Percentiles rank a stretch among this genome's conserved stretches.
Evolutionary conservation across 2,113 vertebrate genomes (phyloP).

Genomic region (Cyphomyrus plagiostoma): DNA sequence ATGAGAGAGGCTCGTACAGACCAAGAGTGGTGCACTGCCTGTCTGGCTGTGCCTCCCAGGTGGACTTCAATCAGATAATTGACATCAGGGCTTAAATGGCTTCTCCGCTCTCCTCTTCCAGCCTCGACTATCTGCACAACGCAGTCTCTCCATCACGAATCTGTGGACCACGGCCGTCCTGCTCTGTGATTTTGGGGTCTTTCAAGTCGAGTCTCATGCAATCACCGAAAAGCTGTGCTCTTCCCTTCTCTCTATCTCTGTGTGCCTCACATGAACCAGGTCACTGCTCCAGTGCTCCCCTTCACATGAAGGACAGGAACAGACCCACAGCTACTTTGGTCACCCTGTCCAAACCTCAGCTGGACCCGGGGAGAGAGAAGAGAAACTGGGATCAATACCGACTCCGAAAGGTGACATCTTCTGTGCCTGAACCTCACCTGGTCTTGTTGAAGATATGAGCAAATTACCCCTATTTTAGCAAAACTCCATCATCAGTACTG

Average conservation of each 20-base stretch:
- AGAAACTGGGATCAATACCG: not conserved
- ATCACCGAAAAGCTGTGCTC: not conserved
- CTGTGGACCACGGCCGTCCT: not conserved
- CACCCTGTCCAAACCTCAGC: not conserved
- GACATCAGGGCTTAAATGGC: constrained; percentile 19
- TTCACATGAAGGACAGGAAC: not conserved
- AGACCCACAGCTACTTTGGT: constrained; percentile 7
- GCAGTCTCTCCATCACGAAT: constrained; percentile 2
- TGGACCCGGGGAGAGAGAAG: not conserved
- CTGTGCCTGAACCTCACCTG: not conserved
- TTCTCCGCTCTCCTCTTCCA: not conserved
- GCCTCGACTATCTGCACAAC: not conserved
- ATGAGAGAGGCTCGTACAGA: not conserved
- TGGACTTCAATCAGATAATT: constrained; percentile 20
- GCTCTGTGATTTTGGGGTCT: not conserved
- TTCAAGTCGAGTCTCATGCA: not conserved
- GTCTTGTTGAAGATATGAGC: not conserved
- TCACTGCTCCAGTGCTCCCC: not conserved
- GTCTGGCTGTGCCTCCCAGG: not conserved
- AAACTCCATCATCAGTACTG: too few species aligned
- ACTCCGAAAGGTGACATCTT: not conserved
- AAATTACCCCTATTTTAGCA: too few species aligned
- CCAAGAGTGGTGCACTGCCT: not conserved
- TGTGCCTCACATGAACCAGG: not conserved
- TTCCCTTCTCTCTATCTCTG: not conserved